Conservation (phyloP, 92 coral and sea anemone genomes). For the Porites rus region DNA sequence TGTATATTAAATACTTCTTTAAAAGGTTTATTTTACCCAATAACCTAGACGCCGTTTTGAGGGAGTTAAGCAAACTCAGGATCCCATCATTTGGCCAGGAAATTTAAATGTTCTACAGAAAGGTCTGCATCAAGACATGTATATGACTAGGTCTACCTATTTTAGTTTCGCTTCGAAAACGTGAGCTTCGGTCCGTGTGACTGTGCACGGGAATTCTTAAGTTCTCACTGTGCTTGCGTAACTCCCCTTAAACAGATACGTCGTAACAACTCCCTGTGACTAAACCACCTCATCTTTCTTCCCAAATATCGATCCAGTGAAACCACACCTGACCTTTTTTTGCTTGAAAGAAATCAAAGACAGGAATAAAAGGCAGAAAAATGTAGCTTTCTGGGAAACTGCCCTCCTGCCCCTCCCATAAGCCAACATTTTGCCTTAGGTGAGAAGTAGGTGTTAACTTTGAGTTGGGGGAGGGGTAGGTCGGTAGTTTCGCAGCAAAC, state of each 20-base stretch:
- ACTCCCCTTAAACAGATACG: neutral
- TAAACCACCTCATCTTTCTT: neutral
- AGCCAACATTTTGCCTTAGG: too few species aligned
- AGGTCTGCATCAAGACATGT: too few species aligned
- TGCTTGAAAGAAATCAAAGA: constrained; percentile 18
- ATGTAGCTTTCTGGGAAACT: too few species aligned
- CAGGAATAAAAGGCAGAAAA: constrained; percentile 1
- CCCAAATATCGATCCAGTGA: neutral
- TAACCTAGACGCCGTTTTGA: neutral
- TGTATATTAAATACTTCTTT: constrained; percentile 1
- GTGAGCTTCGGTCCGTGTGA: neutral
- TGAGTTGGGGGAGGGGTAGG: too few species aligned
- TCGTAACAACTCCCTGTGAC: neutral
- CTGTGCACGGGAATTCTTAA: neutral
- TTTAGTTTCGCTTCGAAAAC: too few species aligned
- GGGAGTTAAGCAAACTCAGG: neutral
- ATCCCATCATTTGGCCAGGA: too few species aligned
- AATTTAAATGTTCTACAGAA: too few species aligned
- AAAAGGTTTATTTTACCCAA: neutral
- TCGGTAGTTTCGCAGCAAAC: too few species aligned
- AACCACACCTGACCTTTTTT: constrained; percentile 1
- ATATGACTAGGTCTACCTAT: too few species aligned
- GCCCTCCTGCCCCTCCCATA: too few species aligned
- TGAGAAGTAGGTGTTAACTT: too few species aligned
- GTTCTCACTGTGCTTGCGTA: neutral